Base-by-base conservation (phyloP, 2,888 invertebrate genomes). In the Pseudococcus viburni region DNA sequence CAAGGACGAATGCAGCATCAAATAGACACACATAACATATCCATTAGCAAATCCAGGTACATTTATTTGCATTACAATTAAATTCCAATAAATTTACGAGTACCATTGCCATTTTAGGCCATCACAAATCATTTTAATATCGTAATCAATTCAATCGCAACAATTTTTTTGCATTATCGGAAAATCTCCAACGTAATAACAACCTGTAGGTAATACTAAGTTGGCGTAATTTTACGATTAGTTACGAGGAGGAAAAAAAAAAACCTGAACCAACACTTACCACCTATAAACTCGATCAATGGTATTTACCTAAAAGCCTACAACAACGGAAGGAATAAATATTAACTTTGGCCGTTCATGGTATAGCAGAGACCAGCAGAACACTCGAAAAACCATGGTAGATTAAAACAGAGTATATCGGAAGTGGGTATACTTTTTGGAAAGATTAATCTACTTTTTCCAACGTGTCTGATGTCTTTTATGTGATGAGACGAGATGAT, bases 401-500 rank as follows among this genome's bases (percentile, higher is more conserved):
- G 42, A 80, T 80, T 80, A 33, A 33, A 80, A 80, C 80, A 42
- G 80, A 19, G 8, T 55, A 68, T 39, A 80, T 80, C 80, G 80
- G 46, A 80, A 80, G 80, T 80, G 80, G 42, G 42, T 80, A 80
- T 42, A 46, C 80, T 80, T 80, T 80, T 80, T 39, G 42, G 33
- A 80, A 80, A 80, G 80, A 80, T 80, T 80, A 80, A 80, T 80
- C 80, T 80, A 80, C 42, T 80, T 80, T 80, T 80, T 80, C 42
- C 80, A 39, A 42, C 80, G 12, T 42, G 80, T 80, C 80, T 80
- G n/a, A 80, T 80, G 80, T 80, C 42, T 42, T 80, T 80, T 80
- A 80, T 80, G 80, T 42, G 80, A 80, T 80, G 80, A 80, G 80
- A 80, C 80, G 80, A 80, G 80, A 80, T 80, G 80, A 80, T 80